Conservation (phyloP, 2,888 invertebrate genomes). For the Ormyrus labotus region DNA sequence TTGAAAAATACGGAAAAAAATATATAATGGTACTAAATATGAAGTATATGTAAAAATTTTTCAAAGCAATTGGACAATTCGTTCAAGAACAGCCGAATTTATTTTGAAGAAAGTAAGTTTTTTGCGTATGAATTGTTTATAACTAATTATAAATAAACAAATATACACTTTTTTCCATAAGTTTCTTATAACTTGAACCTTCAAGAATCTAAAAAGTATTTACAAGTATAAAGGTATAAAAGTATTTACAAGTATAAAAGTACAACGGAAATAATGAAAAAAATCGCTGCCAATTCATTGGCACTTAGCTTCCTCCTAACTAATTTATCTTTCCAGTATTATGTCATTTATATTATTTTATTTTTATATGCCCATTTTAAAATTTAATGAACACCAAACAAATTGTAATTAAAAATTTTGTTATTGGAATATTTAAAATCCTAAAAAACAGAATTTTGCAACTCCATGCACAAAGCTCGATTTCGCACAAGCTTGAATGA, state of each 20-base stretch:
- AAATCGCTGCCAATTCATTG: neutral
- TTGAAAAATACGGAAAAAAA: neutral
- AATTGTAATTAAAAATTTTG: too few species aligned
- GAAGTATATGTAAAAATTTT: neutral
- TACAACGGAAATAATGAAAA: neutral
- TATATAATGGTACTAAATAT: neutral
- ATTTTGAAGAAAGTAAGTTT: neutral
- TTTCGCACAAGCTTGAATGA: too few species aligned
- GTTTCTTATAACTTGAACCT: neutral
- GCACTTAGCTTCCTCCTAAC: too few species aligned
- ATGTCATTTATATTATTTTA: too few species aligned
- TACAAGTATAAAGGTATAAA: neutral
- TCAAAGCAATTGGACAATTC: neutral
- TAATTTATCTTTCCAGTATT: too few species aligned
- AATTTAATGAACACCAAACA: too few species aligned
- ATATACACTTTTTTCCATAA: neutral
- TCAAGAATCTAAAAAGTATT: neutral
- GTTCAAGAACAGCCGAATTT: neutral
- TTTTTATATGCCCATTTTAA: too few species aligned
- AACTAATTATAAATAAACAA: conserved; percentile 2
- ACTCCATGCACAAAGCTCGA: too few species aligned
- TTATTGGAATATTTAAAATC: too few species aligned
- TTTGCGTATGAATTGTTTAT: neutral
- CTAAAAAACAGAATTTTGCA: too few species aligned
- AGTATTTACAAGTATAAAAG: neutral